Conservation (phyloP, 2,797 vertebrate species). For the Etheostoma perlongum region DNA sequence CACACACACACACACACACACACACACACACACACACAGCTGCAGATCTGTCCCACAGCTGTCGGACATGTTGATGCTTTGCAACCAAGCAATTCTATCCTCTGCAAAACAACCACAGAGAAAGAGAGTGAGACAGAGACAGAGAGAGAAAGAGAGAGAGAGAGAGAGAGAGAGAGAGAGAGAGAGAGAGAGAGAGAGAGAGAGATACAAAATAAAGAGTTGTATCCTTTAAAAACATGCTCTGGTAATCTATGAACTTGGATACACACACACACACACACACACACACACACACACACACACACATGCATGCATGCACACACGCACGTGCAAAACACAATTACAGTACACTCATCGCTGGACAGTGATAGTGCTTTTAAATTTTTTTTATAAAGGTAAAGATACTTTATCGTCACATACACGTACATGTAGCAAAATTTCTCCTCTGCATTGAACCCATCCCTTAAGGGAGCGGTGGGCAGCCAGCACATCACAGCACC, state of each 20-base stretch:
- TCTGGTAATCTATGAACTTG: not conserved
- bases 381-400: no score
- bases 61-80: conserved; percentile 75
- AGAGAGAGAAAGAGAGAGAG: not conserved
- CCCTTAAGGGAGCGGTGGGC: no score
- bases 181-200: not conserved
- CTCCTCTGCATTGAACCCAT: no score
- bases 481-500: no score
- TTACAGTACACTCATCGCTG: not conserved
- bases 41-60: conserved; percentile 85
- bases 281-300: not conserved
- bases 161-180: not conserved
- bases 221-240: not conserved
- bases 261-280: not conserved
- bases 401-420: no score
- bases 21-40: conserved; percentile 52
- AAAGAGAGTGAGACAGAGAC: conserved; percentile 1
- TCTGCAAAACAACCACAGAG: conserved; percentile 59
- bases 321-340: not conserved
- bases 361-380: not conserved
- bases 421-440: no score
- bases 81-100: conserved; percentile 50
- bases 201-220: conserved; percentile 1
- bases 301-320: not conserved
- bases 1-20: conserved; percentile 59